Conservation (phyloP, 2,888 invertebrate genomes). For the Drosophila austrosaltans region DNA sequence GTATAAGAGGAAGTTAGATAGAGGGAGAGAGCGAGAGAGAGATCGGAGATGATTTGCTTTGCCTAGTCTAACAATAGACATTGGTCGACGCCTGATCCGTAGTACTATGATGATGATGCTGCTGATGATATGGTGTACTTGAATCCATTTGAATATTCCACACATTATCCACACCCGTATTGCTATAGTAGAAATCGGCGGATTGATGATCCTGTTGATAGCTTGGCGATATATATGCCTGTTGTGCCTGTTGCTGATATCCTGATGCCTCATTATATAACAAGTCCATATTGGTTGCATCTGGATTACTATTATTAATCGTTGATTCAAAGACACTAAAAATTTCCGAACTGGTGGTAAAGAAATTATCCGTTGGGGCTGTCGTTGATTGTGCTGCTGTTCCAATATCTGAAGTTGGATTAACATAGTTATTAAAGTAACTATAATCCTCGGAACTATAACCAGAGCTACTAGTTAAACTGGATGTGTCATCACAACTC, state of each 20-base stretch:
- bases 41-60: constrained; percentile 1
- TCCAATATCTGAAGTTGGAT: constrained; percentile 29
- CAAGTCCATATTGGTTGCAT: constrained; percentile 51
- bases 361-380: constrained; percentile 49
- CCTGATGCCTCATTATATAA: constrained; percentile 59
- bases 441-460: constrained; percentile 80
- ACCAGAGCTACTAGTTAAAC: constrained; percentile 81
- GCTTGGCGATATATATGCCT: constrained; percentile 29
- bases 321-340: constrained; percentile 76
- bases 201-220: constrained; percentile 55
- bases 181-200: constrained; percentile 82
- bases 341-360: constrained; percentile 69
- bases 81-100: constrained; percentile 47
- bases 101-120: constrained; percentile 18
- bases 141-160: constrained; percentile 82
- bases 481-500: constrained; percentile 83
- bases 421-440: constrained; percentile 67
- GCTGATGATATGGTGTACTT: constrained; percentile 46
- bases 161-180: constrained; percentile 80
- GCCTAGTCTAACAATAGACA: constrained; percentile 60
- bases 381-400: constrained; percentile 31
- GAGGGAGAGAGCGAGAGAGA: background rate
- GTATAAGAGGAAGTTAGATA: too few relatives aligned
- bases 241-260: constrained; percentile 57
- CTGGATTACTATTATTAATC: constrained; percentile 46